phyloP scores from a whole-genome alignment of 1,140 invertebrate species.

The Ceratoteleas bidentatus region DNA sequence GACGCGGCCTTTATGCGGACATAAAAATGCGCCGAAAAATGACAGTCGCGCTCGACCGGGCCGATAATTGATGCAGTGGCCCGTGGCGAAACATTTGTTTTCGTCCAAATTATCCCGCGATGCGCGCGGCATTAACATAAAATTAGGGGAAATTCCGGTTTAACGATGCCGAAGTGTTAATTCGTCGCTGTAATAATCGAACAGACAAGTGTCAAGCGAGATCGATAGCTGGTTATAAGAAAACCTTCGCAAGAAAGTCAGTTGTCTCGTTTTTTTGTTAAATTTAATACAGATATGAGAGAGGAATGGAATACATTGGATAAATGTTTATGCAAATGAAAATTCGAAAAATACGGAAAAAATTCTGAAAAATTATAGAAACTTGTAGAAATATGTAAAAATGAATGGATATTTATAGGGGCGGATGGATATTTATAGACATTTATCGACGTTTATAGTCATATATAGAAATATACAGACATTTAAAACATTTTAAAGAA shows the following conservation, averaged over 20 bases:
- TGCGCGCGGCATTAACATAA: slow-evolving; percentile 22
- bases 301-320: no score
- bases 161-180: slow-evolving; percentile 16
- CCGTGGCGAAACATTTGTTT: slow-evolving; percentile 42
- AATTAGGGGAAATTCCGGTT: slow-evolving; percentile 29
- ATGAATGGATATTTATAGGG: no score
- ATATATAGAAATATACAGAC: no score
- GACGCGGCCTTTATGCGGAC: slow-evolving; percentile 43
- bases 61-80: slow-evolving; percentile 32
- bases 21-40: slow-evolving; percentile 24
- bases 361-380: no score
- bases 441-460: no score
- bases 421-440: no score
- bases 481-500: no score
- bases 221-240: slow-evolving; percentile 51
- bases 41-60: background rate
- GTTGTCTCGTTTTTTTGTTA: no score
- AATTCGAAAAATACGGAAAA: no score
- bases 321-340: no score
- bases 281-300: no score
- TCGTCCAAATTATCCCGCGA: slow-evolving; percentile 18
- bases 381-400: no score
- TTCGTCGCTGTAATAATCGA: slow-evolving; percentile 7
- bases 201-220: background rate
- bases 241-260: slow-evolving; percentile 41